Evolutionary conservation across 2,888 invertebrate species (phyloP).

Genomic region (Itoplectis maculator): DNA sequence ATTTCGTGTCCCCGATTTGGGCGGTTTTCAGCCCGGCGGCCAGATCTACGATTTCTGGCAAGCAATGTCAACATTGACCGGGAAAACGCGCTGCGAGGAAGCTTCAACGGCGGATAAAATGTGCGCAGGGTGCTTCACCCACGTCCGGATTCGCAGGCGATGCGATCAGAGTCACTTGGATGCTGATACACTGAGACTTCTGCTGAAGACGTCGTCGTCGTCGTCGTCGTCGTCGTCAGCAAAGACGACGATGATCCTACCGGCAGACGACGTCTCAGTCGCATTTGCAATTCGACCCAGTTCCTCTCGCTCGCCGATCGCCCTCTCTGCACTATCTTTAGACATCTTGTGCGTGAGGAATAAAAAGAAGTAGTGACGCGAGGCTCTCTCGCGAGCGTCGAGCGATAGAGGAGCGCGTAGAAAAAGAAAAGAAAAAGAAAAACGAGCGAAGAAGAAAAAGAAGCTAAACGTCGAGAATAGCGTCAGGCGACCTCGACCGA

Average conservation of each 20-base stretch:
- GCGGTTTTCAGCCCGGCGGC: no score
- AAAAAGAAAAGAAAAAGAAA: conserved; percentile 16
- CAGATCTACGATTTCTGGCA: no score
- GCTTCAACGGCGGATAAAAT: background rate
- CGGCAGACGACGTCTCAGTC: conserved; percentile 12
- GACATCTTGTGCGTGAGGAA: conserved; percentile 54
- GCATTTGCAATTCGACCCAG: conserved; percentile 67
- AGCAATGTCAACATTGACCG: conserved; percentile 39
- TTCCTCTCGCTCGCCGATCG: conserved; percentile 61
- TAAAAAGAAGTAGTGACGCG: conserved; percentile 55
- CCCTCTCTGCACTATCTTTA: conserved; percentile 60
- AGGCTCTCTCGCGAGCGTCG: conserved; percentile 2
- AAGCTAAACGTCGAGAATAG: conserved; percentile 36
- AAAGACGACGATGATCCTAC: conserved; percentile 12
- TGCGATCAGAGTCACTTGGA: conserved; percentile 19
- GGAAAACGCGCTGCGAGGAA: background rate
- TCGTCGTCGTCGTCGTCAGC: conserved; percentile 2
- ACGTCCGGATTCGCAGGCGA: conserved; percentile 22
- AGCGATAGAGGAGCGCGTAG: conserved; percentile 12
- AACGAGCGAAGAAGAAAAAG: background rate
- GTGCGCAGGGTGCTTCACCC: background rate
- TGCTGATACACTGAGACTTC: conserved; percentile 21
- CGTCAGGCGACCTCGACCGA: conserved; percentile 46
- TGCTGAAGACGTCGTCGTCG: conserved; percentile 12
- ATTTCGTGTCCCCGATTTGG: no score